phyloP scores from a whole-genome alignment of 2,113 vertebrate genomes.

The Gasterosteus aculeatus region DNA sequence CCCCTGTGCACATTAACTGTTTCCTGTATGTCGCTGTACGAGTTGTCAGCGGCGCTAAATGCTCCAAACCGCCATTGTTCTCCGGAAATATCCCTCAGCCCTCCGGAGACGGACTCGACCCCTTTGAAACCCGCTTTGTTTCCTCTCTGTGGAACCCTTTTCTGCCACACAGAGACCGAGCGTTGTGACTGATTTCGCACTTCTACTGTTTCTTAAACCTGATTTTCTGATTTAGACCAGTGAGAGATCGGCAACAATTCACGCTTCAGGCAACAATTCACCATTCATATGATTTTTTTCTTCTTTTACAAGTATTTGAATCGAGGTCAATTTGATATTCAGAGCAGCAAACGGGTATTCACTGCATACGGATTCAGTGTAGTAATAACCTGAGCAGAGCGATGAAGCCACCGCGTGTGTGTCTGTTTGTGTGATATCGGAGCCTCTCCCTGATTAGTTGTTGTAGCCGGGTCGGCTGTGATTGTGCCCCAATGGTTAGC shows the following conservation, averaged over 20 bases:
- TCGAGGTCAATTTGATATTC: background rate
- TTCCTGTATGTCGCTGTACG: slow-evolving; percentile 68
- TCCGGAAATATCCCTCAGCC: slow-evolving; percentile 65
- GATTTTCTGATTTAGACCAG: background rate
- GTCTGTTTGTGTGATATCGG: too few relatives aligned
- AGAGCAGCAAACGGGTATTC: background rate
- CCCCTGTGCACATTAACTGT: slow-evolving; percentile 58
- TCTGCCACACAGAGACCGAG: background rate
- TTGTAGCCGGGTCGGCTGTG: background rate
- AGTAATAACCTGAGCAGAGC: too few relatives aligned
- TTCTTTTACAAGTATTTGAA: background rate
- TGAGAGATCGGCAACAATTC: too few relatives aligned
- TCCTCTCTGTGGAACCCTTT: background rate
- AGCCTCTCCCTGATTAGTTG: background rate
- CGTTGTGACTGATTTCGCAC: background rate
- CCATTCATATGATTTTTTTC: background rate
- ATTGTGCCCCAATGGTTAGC: too few relatives aligned
- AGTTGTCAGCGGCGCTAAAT: slow-evolving; percentile 41
- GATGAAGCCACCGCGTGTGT: too few relatives aligned
- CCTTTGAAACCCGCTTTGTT: slow-evolving; percentile 22
- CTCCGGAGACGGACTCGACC: slow-evolving; percentile 34
- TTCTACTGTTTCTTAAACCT: background rate
- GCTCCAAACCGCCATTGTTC: slow-evolving; percentile 72
- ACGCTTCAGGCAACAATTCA: background rate
- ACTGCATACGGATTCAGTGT: too few relatives aligned